These are phyloP conservation scores for Struthio camelus DNA, from an alignment of 2,113 vertebrate genomes.

Conservation along the genomic window DNA sequence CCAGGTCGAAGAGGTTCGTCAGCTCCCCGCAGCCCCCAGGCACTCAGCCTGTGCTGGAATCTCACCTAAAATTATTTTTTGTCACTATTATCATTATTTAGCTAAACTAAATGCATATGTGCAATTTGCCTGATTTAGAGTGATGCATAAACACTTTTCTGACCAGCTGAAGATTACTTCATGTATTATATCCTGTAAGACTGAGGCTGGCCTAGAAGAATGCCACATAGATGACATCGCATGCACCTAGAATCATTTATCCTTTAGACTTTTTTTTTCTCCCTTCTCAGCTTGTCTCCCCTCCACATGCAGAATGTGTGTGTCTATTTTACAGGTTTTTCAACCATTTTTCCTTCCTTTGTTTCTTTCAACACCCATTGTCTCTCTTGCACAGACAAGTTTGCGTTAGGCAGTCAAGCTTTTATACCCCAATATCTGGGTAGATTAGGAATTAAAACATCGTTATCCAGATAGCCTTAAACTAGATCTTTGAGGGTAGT, in stretches of 20 bases:
- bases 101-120: neutral
- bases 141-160: neutral
- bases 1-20: neutral
- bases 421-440: fast-evolving
- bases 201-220: neutral
- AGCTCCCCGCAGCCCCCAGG: neutral
- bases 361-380: neutral
- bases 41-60: neutral
- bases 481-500: fast-evolving
- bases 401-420: neutral
- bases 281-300: neutral
- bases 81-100: neutral
- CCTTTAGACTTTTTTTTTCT: neutral
- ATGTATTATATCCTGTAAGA: neutral
- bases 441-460: neutral
- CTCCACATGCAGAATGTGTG: neutral
- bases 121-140: neutral
- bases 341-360: neutral
- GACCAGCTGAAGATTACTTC: neutral
- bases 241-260: neutral
- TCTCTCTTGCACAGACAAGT: neutral
- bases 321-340: neutral
- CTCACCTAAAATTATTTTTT: neutral
- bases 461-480: fast-evolving
- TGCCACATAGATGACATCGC: neutral